Evolutionary conservation across 2,888 invertebrate genomes (phyloP), one percentile per base, ranked within the genome.

Genomic region (Amiota communis): DNA sequence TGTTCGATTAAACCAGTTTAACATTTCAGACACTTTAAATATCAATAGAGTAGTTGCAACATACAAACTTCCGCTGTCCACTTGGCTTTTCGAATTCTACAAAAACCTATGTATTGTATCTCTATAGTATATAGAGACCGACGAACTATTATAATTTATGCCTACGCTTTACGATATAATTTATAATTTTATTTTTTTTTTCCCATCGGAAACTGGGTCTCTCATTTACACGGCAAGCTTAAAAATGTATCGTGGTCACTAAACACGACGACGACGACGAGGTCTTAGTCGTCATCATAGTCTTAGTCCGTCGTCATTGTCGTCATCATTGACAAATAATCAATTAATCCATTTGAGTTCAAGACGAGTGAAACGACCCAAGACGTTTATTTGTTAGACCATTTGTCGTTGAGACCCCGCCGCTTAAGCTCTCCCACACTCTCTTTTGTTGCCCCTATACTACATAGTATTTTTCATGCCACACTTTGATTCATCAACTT

Each of bases 341-440:
- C 87, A 86, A 87, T 87, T 87, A 87, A 87, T 87, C 85, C 81
- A 85, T 83, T 15, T n/a, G 51, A 36, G 67, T 65, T 85, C 84
- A 85, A 82, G 81, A 80, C 81, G 85, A 57, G 83, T 81, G 71
- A 76, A 77, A 78, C 51, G 23, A 68, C 53, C 67, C 67, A 68
- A 51, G 53, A 68, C 70, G 84, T 84, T 85, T 83, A 78, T 78
- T 85, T 84, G 81, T 80, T 79, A 72, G 70, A 63, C 81, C 82
- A 82, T 83, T 82, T 79, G 80, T 82, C 53, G n/a, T 12, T 23
- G 23, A 36, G 76, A 36, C 36, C 36, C 36, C 36, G 36, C 8
- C 36, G 8, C 36, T 6, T 36, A 36, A 36, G 36, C 36, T 36
- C 36, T 36, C 36, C 36, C 36, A 9, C 20, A 10, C 9, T 11